A percentile compares a stretch with the other conserved stretches of the same genome.
These are phyloP conservation scores for Heterodera schachtii DNA, from an alignment of 1,140 invertebrate genomes.

Conservation along the genomic window DNA sequence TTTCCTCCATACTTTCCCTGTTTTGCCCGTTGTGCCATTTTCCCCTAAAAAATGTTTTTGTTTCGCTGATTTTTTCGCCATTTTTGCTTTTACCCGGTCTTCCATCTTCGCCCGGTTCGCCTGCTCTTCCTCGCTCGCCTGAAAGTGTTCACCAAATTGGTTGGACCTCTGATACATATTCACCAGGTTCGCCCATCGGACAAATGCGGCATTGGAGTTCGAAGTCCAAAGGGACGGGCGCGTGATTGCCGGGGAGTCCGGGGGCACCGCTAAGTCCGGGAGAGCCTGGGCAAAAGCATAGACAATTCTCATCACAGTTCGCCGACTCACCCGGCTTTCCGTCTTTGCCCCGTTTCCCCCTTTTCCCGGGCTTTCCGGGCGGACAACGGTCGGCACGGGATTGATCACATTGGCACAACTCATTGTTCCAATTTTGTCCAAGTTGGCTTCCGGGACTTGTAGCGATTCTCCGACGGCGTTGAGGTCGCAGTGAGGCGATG, in stretches of 20 bases:
- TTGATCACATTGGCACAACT: slow-evolving; percentile 1
- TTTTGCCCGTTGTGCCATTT: background rate
- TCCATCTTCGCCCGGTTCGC: background rate
- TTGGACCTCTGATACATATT: background rate
- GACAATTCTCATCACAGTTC: background rate
- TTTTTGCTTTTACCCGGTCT: background rate
- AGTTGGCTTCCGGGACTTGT: background rate
- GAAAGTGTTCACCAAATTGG: background rate
- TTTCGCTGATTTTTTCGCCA: background rate
- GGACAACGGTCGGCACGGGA: background rate
- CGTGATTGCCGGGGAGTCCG: slow-evolving; percentile 6
- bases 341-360: background rate
- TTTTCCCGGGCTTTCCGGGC: slow-evolving; percentile 8
- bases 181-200: slow-evolving; percentile 14
- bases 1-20: background rate
- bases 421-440: background rate
- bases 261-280: background rate
- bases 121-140: background rate
- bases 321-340: background rate
- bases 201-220: slow-evolving; percentile 8
- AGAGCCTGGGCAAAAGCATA: background rate
- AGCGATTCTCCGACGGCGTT: background rate
- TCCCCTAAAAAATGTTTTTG: background rate
- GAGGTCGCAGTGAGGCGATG: background rate
- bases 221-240: slow-evolving; percentile 8